Conservation (phyloP, 2,113 vertebrate species). For the Cheirogaleus medius region DNA sequence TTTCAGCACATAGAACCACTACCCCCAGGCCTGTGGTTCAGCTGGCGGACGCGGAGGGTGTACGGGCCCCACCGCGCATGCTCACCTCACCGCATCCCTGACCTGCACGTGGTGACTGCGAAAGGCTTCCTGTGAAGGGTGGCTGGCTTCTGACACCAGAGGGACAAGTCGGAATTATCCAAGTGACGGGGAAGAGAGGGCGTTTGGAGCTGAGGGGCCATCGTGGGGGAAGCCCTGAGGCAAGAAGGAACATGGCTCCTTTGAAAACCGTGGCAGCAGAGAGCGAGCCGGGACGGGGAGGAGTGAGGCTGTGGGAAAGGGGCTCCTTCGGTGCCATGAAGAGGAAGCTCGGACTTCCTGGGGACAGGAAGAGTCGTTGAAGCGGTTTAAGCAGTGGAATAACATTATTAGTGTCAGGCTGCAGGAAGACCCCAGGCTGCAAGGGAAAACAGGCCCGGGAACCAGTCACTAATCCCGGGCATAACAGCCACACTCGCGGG, state of each 20-base stretch:
- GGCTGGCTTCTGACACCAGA: not conserved
- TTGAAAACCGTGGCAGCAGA: not conserved
- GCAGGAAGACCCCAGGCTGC: not conserved
- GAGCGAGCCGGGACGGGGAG: not conserved
- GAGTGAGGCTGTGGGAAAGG: not conserved
- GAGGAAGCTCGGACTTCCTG: not conserved
- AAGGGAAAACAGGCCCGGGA: not conserved
- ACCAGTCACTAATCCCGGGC: not conserved
- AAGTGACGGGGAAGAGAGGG: not conserved
- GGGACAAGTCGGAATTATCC: not conserved
- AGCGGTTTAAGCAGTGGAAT: not conserved
- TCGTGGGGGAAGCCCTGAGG: not conserved
- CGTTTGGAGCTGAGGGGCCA: not conserved
- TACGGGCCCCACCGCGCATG: accelerated
- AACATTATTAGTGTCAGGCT: not conserved
- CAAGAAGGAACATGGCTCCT: not conserved
- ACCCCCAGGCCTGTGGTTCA: accelerated
- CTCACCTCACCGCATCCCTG: accelerated
- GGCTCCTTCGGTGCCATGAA: too few relatives aligned
- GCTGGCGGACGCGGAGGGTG: accelerated
- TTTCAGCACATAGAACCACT: accelerated
- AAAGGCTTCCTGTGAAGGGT: not conserved
- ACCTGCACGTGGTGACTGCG: too few relatives aligned
- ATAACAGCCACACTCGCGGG: accelerated
- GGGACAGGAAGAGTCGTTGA: not conserved